Conservation (phyloP, 2,113 vertebrate species). For the Psittacula cyanocephala region DNA sequence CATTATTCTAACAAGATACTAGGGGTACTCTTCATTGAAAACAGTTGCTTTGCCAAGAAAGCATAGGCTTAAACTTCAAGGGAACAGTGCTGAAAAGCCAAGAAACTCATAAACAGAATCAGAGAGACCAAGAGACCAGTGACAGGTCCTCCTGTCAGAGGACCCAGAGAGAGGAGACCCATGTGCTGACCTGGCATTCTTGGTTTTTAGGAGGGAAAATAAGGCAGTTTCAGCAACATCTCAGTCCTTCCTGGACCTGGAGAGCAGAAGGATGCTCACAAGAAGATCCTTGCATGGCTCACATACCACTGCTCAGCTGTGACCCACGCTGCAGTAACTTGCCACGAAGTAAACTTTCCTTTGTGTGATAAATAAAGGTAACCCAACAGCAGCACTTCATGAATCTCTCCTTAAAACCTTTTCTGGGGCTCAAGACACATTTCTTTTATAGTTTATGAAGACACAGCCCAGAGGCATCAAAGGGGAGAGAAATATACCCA, state of each 20-base stretch:
- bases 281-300: not conserved
- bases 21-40: not conserved
- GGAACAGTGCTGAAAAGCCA: not conserved
- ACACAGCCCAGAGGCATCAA: not conserved
- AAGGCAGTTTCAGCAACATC: not conserved
- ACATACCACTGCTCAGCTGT: accelerated
- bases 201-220: not conserved
- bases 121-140: not conserved
- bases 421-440: not conserved
- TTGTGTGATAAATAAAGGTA: not conserved
- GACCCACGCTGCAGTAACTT: not conserved
- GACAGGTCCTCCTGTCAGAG: not conserved
- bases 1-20: not conserved
- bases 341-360: not conserved
- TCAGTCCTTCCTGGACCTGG: not conserved
- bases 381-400: not conserved
- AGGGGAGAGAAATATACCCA: not conserved
- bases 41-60: not conserved
- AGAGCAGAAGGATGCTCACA: not conserved
- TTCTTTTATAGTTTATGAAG: slow-evolving; percentile 24
- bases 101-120: not conserved
- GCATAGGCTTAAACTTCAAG: not conserved
- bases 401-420: slow-evolving; percentile 5
- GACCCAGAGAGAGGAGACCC: not conserved
- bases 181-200: not conserved